Conservation (phyloP, 2,888 invertebrate species). For the Ochlodes sylvanus region DNA sequence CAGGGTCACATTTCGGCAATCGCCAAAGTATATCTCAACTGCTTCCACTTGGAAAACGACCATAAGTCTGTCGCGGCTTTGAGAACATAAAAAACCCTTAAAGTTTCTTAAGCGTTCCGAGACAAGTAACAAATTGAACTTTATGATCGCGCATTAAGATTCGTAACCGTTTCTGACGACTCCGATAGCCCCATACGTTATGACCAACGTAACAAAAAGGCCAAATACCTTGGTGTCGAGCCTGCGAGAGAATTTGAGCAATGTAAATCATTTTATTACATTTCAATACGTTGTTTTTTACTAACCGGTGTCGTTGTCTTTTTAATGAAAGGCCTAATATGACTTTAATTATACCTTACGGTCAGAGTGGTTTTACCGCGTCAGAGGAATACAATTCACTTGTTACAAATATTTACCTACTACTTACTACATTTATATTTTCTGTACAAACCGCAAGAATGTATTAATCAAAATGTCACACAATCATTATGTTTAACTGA, state of each 20-base stretch:
- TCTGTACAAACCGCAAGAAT: neutral
- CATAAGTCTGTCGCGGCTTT: conserved; percentile 70
- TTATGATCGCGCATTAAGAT: conserved; percentile 55
- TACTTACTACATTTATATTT: neutral
- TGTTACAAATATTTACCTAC: neutral
- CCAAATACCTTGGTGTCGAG: conserved; percentile 77
- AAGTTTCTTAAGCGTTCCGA: conserved; percentile 55
- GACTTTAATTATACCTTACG: conserved; percentile 31
- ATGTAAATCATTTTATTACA: conserved; percentile 84
- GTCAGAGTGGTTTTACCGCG: conserved; percentile 8
- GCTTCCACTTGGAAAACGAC: conserved; percentile 56
- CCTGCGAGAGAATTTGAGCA: conserved; percentile 77
- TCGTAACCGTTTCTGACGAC: conserved; percentile 50
- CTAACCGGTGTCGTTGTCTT: conserved; percentile 53
- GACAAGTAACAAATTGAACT: conserved; percentile 57
- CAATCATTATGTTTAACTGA: neutral
- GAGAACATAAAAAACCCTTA: conserved; percentile 63
- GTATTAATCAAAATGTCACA: neutral
- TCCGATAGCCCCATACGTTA: conserved; percentile 79
- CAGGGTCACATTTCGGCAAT: conserved; percentile 78
- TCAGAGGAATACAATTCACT: neutral
- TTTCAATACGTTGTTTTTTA: conserved; percentile 76
- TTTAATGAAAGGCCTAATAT: conserved; percentile 22
- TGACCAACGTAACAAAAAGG: conserved; percentile 76
- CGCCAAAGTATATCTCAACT: conserved; percentile 65